Evolutionary conservation across 2,797 vertebrate genomes (phyloP).

Genomic region (Rhincodon typus): DNA sequence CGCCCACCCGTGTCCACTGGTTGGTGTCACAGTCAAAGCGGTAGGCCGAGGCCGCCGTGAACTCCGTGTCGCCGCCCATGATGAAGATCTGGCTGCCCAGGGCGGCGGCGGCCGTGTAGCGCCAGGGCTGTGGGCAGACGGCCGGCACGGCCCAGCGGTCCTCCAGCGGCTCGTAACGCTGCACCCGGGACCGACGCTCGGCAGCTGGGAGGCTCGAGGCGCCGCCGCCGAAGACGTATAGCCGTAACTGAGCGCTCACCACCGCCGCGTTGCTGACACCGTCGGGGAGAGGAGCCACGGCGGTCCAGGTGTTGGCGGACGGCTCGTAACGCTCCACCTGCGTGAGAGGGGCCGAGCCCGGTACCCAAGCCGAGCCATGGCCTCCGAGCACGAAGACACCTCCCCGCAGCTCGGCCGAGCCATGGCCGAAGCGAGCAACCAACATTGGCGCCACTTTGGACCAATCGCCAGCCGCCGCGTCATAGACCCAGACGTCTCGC

Average conservation of each 20-base stretch:
- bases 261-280: slow-evolving; percentile 89
- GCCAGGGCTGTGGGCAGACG: slow-evolving; percentile 86
- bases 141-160: slow-evolving; percentile 85
- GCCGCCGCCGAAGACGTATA: slow-evolving; percentile 85
- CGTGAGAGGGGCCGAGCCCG: slow-evolving; percentile 84
- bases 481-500: slow-evolving; percentile 90
- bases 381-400: slow-evolving; percentile 85
- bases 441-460: slow-evolving; percentile 88
- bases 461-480: slow-evolving; percentile 86
- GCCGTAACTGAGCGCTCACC: slow-evolving; percentile 83
- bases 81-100: slow-evolving; percentile 93
- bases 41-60: slow-evolving; percentile 85
- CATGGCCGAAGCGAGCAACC: slow-evolving; percentile 87
- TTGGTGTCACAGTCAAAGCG: slow-evolving; percentile 84
- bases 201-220: too few relatives aligned
- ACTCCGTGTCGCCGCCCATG: slow-evolving; percentile 91
- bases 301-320: slow-evolving; percentile 78
- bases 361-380: slow-evolving; percentile 82
- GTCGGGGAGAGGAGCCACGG: slow-evolving; percentile 82
- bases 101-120: slow-evolving; percentile 83
- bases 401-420: slow-evolving; percentile 82
- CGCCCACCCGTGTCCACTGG: slow-evolving; percentile 83
- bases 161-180: slow-evolving; percentile 77
- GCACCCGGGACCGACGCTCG: slow-evolving; percentile 70
- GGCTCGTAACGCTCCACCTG: slow-evolving; percentile 86